Evolutionary conservation across 2,113 vertebrate genomes (phyloP).

Genomic region (Tretioscincus oriximinensis): DNA sequence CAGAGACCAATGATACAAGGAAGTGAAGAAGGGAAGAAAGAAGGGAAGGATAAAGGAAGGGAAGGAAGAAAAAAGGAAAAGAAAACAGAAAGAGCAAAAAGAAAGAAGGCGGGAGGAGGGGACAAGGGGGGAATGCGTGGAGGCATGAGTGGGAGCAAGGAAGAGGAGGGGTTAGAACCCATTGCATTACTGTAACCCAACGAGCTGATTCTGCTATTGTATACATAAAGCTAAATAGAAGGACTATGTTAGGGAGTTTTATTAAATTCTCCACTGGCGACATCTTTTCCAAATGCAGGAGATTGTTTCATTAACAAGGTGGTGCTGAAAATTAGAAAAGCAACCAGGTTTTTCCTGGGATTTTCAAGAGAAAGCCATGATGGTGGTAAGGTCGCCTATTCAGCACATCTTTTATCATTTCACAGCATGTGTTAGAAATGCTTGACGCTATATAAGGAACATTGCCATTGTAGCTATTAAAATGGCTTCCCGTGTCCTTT

Average conservation of each 20-base stretch:
- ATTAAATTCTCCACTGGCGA: neutral
- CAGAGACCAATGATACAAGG: too few species aligned
- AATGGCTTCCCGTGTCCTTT: neutral
- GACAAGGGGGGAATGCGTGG: too few species aligned
- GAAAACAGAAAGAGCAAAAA: too few species aligned
- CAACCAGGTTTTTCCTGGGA: slow-evolving; percentile 1
- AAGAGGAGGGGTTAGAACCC: too few species aligned
- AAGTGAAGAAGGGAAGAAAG: too few species aligned
- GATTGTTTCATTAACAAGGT: neutral
- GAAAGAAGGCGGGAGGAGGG: too few species aligned
- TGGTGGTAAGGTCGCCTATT: neutral
- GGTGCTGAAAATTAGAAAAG: slow-evolving; percentile 15
- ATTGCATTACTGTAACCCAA: too few species aligned
- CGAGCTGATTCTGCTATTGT: too few species aligned
- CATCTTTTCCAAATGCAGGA: slow-evolving; percentile 7
- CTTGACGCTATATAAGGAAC: slow-evolving; percentile 31
- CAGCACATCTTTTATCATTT: neutral
- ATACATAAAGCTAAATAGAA: too few species aligned
- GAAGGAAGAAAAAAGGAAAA: too few species aligned
- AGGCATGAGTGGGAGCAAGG: too few species aligned
- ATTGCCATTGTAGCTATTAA: slow-evolving; percentile 20
- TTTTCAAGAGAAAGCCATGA: slow-evolving; percentile 23
- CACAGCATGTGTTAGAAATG: neutral
- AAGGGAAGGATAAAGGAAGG: too few species aligned
- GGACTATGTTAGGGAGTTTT: neutral